phyloP scores from a whole-genome alignment of 2,113 vertebrate genomes.

The Corythoichthys intestinalis region DNA sequence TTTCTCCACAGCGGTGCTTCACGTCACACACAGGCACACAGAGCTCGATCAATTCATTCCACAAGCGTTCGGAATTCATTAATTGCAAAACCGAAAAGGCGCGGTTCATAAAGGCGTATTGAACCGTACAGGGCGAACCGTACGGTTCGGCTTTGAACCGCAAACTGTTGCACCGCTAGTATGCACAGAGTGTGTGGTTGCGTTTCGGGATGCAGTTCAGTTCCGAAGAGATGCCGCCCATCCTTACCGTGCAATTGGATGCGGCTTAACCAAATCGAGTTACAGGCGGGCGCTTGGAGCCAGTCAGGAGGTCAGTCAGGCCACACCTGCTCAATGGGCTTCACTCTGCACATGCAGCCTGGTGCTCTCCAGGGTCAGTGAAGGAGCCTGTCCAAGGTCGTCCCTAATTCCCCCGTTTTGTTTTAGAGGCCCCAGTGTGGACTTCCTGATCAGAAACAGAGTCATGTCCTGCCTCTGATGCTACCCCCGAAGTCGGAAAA shows the following conservation, averaged over 20 bases:
- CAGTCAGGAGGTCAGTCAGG: conserved; percentile 27
- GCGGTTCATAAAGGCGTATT: too few relatives aligned
- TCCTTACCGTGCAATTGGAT: conserved; percentile 35
- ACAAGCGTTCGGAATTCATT: too few relatives aligned
- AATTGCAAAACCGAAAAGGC: too few relatives aligned
- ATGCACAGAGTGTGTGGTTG: conserved; percentile 30
- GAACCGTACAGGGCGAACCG: too few relatives aligned
- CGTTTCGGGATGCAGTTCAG: conserved; percentile 39
- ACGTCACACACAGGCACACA: too few relatives aligned
- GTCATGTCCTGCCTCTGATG: conserved; percentile 1
- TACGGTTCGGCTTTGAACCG: too few relatives aligned
- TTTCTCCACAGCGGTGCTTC: too few relatives aligned
- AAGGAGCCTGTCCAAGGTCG: conserved; percentile 48
- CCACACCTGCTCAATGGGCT: conserved; percentile 57
- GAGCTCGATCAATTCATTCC: too few relatives aligned
- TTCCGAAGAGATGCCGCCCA: conserved; percentile 33
- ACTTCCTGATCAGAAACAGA: conserved; percentile 47
- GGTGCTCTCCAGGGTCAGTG: conserved; percentile 51
- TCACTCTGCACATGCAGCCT: conserved; percentile 63
- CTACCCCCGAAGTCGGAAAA: not conserved
- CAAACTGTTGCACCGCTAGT: too few relatives aligned
- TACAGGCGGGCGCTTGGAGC: conserved; percentile 35
- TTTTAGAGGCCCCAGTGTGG: conserved; percentile 48
- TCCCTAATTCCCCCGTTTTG: conserved; percentile 41
- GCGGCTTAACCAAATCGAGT: conserved; percentile 49